Percentiles rank a stretch among this genome's conserved stretches.
phyloP scores from a whole-genome alignment of 2,113 vertebrate species.

The Antigone vipio region DNA sequence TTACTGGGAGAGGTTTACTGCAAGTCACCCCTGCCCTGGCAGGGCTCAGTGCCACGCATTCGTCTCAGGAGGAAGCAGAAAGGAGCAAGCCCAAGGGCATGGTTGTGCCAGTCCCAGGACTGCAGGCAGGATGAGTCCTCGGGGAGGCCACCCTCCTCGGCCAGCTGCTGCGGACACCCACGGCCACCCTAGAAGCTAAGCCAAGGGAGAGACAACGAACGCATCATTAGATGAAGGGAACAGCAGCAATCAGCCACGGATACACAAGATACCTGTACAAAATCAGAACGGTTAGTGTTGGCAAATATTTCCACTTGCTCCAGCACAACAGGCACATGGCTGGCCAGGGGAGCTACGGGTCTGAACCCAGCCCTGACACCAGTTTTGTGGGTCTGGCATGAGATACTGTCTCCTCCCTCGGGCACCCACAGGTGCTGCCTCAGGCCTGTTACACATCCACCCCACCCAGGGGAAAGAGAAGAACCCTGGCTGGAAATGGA shows the following conservation, averaged over 20 bases:
- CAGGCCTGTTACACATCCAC: background rate
- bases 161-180: background rate
- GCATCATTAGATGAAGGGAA: background rate
- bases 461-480: background rate
- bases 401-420: background rate
- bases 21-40: background rate
- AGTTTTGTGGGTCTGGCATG: fast-evolving
- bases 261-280: background rate
- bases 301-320: background rate
- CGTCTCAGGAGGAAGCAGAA: background rate
- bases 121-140: background rate
- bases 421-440: background rate
- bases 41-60: background rate
- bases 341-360: background rate
- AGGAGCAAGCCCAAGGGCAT: background rate
- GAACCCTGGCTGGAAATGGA: background rate
- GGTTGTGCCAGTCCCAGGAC: background rate
- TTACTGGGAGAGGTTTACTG: background rate
- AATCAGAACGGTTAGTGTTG: too few relatives aligned
- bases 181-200: background rate
- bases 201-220: background rate
- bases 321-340: background rate
- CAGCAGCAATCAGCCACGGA: background rate
- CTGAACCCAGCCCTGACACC: fast-evolving
- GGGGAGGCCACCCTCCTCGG: background rate